Percentiles rank a stretch among this genome's conserved stretches.
phyloP scores from a whole-genome alignment of 2,113 vertebrate genomes.

The Brachionichthys hirsutus region DNA sequence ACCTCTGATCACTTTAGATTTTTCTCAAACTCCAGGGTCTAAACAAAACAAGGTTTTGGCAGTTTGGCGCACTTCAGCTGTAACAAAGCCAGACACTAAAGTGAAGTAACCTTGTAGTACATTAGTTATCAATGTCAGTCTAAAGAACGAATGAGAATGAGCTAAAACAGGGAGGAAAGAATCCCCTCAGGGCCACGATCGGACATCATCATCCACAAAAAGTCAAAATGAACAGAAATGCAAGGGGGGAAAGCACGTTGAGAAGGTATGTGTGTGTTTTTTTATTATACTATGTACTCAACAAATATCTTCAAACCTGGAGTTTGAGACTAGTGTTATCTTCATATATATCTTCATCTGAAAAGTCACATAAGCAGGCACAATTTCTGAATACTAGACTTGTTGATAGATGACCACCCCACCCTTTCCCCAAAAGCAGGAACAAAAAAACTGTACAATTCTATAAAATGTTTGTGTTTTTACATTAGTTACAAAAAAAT shows the following conservation, averaged over 20 bases:
- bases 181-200: conserved; percentile 6
- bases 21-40: conserved; percentile 72
- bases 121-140: conserved; percentile 10
- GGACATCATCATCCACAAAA: conserved; percentile 12
- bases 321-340: conserved; percentile 75
- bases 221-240: conserved; percentile 40
- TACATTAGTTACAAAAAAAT: conserved; percentile 99
- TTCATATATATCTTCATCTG: conserved; percentile 77
- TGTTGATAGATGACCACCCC: conserved; percentile 65
- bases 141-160: conserved; percentile 25
- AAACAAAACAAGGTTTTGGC: too few species aligned
- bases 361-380: conserved; percentile 70
- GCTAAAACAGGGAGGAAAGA: conserved; percentile 25
- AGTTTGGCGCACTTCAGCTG: conserved; percentile 41
- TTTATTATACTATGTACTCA: conserved; percentile 42
- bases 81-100: conserved; percentile 31
- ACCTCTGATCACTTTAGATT: conserved; percentile 52
- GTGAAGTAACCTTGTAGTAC: conserved; percentile 11
- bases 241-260: conserved; percentile 26
- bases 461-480: conserved; percentile 97
- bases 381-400: conserved; percentile 67
- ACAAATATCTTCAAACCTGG: conserved; percentile 63
- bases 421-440: conserved; percentile 66
- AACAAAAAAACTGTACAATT: conserved; percentile 92
- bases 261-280: conserved; percentile 44